phyloP scores from a whole-genome alignment of 2,888 invertebrate genomes.

The Morpho helenor region DNA sequence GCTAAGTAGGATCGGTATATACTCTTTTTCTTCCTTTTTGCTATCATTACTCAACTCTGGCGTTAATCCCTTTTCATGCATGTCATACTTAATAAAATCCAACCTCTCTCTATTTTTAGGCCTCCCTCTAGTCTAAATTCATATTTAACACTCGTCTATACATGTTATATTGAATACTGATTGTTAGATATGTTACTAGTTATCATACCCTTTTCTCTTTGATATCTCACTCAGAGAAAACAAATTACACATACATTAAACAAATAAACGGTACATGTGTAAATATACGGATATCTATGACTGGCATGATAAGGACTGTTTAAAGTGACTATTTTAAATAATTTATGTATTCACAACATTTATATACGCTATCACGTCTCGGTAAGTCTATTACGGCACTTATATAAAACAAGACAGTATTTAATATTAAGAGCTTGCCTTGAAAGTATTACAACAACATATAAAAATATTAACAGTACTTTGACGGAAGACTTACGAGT shows the following conservation, averaged over 20 bases:
- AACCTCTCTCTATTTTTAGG: too few relatives aligned
- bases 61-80: too few relatives aligned
- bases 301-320: constrained; percentile 5
- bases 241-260: background rate
- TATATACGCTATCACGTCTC: background rate
- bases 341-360: background rate
- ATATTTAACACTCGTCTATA: too few relatives aligned
- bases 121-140: too few relatives aligned
- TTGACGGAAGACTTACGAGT: background rate
- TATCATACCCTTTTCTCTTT: too few relatives aligned
- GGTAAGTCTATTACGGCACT: constrained; percentile 2
- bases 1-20: too few relatives aligned
- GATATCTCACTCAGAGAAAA: too few relatives aligned
- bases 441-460: background rate
- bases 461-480: background rate
- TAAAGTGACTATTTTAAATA: constrained; percentile 6
- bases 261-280: constrained; percentile 7
- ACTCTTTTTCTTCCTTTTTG: too few relatives aligned
- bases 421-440: constrained; percentile 2
- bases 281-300: constrained; percentile 1
- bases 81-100: too few relatives aligned
- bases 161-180: too few relatives aligned
- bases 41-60: too few relatives aligned
- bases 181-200: too few relatives aligned
- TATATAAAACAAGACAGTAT: constrained; percentile 1